phyloP scores from a whole-genome alignment of 2,888 invertebrate species.

The Corythucha ciliata region DNA sequence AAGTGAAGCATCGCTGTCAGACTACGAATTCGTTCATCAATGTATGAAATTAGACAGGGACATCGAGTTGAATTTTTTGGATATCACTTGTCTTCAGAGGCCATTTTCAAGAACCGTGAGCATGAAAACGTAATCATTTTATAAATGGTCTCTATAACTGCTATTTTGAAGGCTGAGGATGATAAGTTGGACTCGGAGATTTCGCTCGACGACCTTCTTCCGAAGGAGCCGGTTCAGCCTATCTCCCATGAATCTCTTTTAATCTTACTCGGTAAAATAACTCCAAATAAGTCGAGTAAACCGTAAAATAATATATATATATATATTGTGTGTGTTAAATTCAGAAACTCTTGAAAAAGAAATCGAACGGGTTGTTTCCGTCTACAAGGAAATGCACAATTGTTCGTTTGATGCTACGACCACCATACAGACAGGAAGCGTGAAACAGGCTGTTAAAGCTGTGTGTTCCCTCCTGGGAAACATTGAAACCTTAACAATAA shows the following conservation, averaged over 20 bases:
- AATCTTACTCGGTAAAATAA: slow-evolving; percentile 66
- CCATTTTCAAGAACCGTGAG: slow-evolving; percentile 25
- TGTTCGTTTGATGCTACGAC: slow-evolving; percentile 39
- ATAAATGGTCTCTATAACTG: slow-evolving; percentile 18
- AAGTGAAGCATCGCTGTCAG: slow-evolving; percentile 70
- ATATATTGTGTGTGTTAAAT: slow-evolving; percentile 25
- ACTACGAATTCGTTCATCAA: slow-evolving; percentile 87
- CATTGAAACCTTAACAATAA: slow-evolving; percentile 80
- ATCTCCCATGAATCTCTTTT: slow-evolving; percentile 74
- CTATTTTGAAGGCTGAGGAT: slow-evolving; percentile 52
- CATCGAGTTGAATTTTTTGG: slow-evolving; percentile 51
- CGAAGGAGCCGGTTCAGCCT: slow-evolving; percentile 61
- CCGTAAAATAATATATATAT: too few species aligned
- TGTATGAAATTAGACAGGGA: slow-evolving; percentile 89
- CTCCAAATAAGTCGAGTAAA: too few species aligned
- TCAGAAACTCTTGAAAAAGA: slow-evolving; percentile 73
- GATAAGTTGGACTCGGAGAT: slow-evolving; percentile 68
- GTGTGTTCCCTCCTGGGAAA: slow-evolving; percentile 81
- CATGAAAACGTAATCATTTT: slow-evolving; percentile 6
- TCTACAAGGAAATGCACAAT: slow-evolving; percentile 48
- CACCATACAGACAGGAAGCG: slow-evolving; percentile 55
- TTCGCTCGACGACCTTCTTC: slow-evolving; percentile 67
- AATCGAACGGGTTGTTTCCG: slow-evolving; percentile 62
- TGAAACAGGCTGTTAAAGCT: slow-evolving; percentile 85
- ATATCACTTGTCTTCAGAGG: slow-evolving; percentile 9